phyloP scores from a whole-genome alignment of 2,797 vertebrate species.

The Masticophis lateralis region DNA sequence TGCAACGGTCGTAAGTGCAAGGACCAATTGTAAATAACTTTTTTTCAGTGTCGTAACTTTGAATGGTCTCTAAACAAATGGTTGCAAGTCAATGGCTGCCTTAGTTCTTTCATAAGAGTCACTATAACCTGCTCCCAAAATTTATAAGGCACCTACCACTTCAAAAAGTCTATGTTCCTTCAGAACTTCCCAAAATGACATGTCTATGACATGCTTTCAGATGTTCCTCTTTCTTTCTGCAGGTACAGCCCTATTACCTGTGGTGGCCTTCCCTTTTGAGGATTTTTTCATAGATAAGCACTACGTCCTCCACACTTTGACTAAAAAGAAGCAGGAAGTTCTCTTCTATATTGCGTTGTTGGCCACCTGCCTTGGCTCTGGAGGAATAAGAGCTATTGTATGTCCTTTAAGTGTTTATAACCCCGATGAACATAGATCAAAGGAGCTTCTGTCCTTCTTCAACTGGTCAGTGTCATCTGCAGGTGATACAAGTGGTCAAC shows the following conservation, averaged over 20 bases:
- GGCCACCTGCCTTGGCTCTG: conserved; percentile 81
- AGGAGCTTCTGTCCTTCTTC: conserved; percentile 84
- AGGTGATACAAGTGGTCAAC: neutral
- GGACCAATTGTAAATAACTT: neutral
- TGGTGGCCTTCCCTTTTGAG: conserved; percentile 89
- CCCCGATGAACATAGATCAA: conserved; percentile 75
- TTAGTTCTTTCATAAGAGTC: neutral
- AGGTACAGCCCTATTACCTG: conserved; percentile 86
- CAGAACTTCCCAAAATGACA: neutral
- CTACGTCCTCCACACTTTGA: conserved; percentile 75
- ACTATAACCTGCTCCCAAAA: neutral
- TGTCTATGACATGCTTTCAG: neutral
- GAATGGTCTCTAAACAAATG: neutral
- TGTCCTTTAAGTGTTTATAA: conserved; percentile 82
- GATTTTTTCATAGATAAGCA: conserved; percentile 81
- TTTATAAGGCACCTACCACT: neutral
- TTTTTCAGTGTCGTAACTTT: neutral
- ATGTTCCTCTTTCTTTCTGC: neutral
- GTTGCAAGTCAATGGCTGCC: neutral
- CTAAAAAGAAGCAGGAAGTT: conserved; percentile 76
- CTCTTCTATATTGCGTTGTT: conserved; percentile 84
- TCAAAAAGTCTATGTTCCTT: neutral
- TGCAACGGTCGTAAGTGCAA: neutral
- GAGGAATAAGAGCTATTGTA: conserved; percentile 85
- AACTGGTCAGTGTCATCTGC: conserved; percentile 80